Evolutionary conservation across 2,797 vertebrate genomes (phyloP), one percentile per base, ranked within the genome.

Genomic region (Sebastes baramenuke): DNA sequence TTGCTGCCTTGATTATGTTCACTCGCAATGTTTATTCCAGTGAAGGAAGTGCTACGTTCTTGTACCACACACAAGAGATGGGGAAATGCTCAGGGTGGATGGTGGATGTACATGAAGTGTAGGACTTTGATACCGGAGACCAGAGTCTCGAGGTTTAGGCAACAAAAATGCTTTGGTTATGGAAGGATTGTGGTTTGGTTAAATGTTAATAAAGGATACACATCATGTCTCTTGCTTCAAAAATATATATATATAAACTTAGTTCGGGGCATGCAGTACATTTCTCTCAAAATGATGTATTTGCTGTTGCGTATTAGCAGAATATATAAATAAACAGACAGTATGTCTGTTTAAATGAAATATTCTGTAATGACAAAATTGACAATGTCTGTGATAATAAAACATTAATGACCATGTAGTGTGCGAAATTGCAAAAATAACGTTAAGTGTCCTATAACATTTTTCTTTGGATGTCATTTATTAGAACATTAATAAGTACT

Each of bases 1-100:
- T 62, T 70, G 18, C 54, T 30, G 66, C 66, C 24, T 32, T 24
- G 75, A 80, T 83, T 62, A 66, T 36, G 36, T 64, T 75, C 30
- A 75, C 70, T 71, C 6, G 1, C 54, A 16, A 66, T 18, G 14
- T 58, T 71, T 75, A 30, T 71, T 25, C 55, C 34, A 14, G 2
- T 24, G 12, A 34, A 84, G 20, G 27, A 74, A 46, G 27, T 16
- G 5, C 20, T 38, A 13, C 0, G 6, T 42, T 74, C 18, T 65
- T 29, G 5, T 20, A n/a, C n/a, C 46, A 20, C 60, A 75, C 16
- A 60, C 13, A 32, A 69, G n/a, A 34, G 46, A 20, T 13, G 29
- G 34, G 38, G 29, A 49, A 14, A 60, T 22, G 54, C 30, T 55
- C n/a, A 46, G n/a, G n/a, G 16, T 14, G 34, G 24, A 59, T 42